Conservation (phyloP, 64 coral and sea anemone species). For the Dendrophyllia cribrosa region DNA sequence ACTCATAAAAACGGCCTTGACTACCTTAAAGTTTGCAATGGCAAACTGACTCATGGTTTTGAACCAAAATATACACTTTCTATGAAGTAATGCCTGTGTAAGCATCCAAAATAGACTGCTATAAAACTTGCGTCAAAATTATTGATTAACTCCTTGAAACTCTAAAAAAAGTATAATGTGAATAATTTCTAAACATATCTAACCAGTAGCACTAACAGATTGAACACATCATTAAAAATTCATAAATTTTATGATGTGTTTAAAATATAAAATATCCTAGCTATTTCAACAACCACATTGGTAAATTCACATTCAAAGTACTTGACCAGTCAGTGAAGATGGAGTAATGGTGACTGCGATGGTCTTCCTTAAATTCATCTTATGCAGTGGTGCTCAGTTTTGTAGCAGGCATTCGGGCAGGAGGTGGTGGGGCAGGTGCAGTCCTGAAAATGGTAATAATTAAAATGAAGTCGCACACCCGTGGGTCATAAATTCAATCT, state of each 20-base stretch:
- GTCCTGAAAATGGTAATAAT: constrained; percentile 27
- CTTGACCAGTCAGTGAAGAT: not conserved
- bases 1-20: no score
- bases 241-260: not conserved
- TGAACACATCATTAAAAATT: not conserved
- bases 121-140: no score
- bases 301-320: not conserved
- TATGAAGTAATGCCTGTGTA: not conserved
- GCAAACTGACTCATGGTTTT: not conserved
- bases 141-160: not conserved
- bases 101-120: no score
- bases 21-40: no score
- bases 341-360: not conserved
- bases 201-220: not conserved
- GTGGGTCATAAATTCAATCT: no score
- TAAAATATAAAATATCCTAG: not conserved
- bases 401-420: constrained; percentile 51
- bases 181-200: not conserved
- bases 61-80: not conserved
- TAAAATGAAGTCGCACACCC: no score
- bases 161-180: not conserved
- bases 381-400: constrained; percentile 75
- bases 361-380: not conserved
- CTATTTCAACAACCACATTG: not conserved
- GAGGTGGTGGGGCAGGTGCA: constrained; percentile 39